phyloP scores from a whole-genome alignment of 2,888 invertebrate genomes.

The Epistrophe grossulariae region DNA sequence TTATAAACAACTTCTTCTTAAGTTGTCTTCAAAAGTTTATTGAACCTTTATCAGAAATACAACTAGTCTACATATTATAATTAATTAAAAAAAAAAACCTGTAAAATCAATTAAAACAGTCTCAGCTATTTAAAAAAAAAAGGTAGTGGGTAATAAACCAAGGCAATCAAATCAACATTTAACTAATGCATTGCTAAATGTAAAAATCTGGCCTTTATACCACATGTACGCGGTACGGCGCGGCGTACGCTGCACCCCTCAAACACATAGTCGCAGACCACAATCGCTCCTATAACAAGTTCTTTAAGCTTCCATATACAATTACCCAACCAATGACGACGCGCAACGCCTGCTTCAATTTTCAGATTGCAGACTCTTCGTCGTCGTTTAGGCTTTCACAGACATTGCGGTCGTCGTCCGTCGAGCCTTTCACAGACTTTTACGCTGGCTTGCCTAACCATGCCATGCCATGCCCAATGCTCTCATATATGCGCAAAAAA shows the following conservation, averaged over 20 bases:
- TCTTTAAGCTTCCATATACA: constrained; percentile 29
- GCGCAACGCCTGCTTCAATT: constrained; percentile 37
- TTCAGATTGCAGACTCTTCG: constrained; percentile 52
- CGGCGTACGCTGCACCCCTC: not conserved
- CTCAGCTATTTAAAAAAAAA: constrained; percentile 4
- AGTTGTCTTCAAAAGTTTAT: not conserved
- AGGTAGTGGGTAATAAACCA: constrained; percentile 18
- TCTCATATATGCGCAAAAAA: not conserved
- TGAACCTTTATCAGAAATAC: not conserved
- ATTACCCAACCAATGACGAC: constrained; percentile 16
- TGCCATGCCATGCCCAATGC: constrained; percentile 31
- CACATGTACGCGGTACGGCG: not conserved
- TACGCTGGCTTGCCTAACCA: constrained; percentile 41
- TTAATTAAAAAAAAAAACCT: not conserved
- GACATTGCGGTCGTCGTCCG: constrained; percentile 44
- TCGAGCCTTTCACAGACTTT: constrained; percentile 37
- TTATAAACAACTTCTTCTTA: not conserved
- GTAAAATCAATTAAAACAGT: constrained; percentile 27
- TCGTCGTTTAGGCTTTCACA: constrained; percentile 57
- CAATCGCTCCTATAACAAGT: constrained; percentile 23
- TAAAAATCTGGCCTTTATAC: not conserved
- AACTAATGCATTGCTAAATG: constrained; percentile 24
- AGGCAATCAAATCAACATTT: constrained; percentile 26
- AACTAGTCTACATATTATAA: not conserved
- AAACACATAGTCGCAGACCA: not conserved